phyloP scores from a whole-genome alignment of 2,888 invertebrate genomes.

The Conus canariensis region DNA sequence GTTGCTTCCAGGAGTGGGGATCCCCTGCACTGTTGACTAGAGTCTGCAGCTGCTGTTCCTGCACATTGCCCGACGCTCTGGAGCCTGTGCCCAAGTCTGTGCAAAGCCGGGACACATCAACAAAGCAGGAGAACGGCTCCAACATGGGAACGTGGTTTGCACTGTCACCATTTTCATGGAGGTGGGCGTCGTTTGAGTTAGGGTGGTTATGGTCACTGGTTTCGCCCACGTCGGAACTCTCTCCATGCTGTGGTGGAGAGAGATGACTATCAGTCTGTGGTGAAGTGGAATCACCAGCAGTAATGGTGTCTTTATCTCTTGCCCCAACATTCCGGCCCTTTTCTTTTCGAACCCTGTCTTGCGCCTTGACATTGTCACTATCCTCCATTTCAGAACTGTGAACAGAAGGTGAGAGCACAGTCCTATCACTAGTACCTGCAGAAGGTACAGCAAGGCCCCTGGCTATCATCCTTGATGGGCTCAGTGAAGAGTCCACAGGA shows the following conservation, averaged over 20 bases:
- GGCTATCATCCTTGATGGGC: not conserved
- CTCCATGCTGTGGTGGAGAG: not conserved
- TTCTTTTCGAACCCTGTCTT: not conserved
- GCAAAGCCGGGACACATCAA: constrained; percentile 33
- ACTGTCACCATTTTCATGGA: not conserved
- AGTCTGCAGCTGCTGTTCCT: constrained; percentile 43
- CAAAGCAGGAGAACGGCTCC: constrained; percentile 39
- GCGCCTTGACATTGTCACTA: not conserved
- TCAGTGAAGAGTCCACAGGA: not conserved
- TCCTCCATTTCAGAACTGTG: not conserved
- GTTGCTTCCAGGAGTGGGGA: constrained; percentile 13
- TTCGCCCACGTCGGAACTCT: not conserved
- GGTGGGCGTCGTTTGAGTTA: not conserved
- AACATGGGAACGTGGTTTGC: not conserved
- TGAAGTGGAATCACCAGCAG: not conserved
- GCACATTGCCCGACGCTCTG: not conserved
- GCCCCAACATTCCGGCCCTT: not conserved
- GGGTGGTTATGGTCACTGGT: not conserved
- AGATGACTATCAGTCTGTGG: not conserved
- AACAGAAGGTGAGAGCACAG: not conserved
- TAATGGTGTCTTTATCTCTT: no score
- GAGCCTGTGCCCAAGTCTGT: not conserved
- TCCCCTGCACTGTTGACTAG: constrained; percentile 51
- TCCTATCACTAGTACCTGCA: not conserved
- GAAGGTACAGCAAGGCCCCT: not conserved